Percentiles rank a stretch among this genome's conserved stretches.
Conservation (phyloP, 2,113 vertebrate species). For the Rutilus rutilus region DNA sequence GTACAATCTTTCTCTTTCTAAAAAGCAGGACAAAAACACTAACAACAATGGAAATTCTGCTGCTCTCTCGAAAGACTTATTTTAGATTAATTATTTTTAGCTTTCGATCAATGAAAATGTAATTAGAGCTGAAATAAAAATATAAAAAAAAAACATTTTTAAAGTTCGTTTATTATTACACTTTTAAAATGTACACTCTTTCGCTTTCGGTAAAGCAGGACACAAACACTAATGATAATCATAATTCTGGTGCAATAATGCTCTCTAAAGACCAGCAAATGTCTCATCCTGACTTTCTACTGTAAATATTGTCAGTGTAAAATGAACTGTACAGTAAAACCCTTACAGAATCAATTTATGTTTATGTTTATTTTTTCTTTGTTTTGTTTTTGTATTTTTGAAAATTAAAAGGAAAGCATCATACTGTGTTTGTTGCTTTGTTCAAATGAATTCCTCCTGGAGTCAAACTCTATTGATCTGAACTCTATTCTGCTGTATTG, state of each 20-base stretch:
- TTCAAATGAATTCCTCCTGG: not conserved
- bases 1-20: not conserved
- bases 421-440: not conserved
- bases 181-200: not conserved
- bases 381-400: constrained; percentile 52
- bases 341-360: not conserved
- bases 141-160: no score
- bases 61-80: no score
- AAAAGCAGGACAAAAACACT: not conserved
- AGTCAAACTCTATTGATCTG: not conserved
- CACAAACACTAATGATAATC: not conserved
- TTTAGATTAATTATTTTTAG: no score
- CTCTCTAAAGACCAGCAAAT: no score
- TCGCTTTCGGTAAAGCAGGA: not conserved
- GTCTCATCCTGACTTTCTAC: no score
- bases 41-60: not conserved
- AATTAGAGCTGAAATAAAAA: no score
- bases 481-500: constrained; percentile 9
- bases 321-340: constrained; percentile 33
- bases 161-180: no score
- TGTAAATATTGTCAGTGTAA: constrained; percentile 21
- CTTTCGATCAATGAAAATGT: no score
- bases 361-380: constrained; percentile 14
- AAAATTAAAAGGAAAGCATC: constrained; percentile 49
- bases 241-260: not conserved